Conservation (phyloP, 2,113 vertebrate genomes). For the Ranitomeya imitator region DNA sequence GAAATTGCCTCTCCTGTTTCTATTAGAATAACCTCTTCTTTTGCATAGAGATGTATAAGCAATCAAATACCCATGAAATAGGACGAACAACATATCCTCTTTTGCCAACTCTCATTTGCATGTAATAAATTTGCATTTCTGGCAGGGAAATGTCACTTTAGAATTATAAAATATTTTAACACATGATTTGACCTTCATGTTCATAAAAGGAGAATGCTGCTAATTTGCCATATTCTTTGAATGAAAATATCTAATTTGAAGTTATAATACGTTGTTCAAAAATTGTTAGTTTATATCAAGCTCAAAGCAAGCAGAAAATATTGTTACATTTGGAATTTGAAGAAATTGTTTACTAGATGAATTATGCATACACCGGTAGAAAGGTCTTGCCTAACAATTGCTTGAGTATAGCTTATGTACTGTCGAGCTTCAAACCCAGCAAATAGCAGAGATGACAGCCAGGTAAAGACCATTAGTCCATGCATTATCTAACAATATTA, state of each 20-base stretch:
- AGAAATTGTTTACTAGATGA: not conserved
- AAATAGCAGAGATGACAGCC: not conserved
- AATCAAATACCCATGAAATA: slow-evolving; percentile 59
- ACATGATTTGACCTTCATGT: slow-evolving; percentile 39
- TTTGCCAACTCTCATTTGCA: slow-evolving; percentile 37
- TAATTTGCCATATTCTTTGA: slow-evolving; percentile 5
- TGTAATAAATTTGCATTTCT: slow-evolving; percentile 44
- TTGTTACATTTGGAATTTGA: not conserved
- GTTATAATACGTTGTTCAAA: slow-evolving; percentile 5
- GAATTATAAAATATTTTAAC: slow-evolving; percentile 44
- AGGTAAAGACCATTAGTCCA: not conserved
- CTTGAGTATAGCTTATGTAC: not conserved
- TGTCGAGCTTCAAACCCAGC: not conserved
- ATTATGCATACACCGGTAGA: not conserved
- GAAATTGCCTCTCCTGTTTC: slow-evolving; percentile 59
- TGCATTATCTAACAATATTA: not conserved
- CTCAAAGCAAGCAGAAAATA: not conserved
- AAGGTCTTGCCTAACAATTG: not conserved
- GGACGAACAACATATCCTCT: slow-evolving; percentile 42
- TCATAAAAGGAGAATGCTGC: slow-evolving; percentile 30
- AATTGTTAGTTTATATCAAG: not conserved
- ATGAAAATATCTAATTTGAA: not conserved
- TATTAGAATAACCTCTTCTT: slow-evolving; percentile 60
- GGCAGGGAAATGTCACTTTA: slow-evolving; percentile 49
- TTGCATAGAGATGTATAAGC: slow-evolving; percentile 58